phyloP scores from a whole-genome alignment of 2,113 vertebrate species.

The Tragelaphus buxtoni region DNA sequence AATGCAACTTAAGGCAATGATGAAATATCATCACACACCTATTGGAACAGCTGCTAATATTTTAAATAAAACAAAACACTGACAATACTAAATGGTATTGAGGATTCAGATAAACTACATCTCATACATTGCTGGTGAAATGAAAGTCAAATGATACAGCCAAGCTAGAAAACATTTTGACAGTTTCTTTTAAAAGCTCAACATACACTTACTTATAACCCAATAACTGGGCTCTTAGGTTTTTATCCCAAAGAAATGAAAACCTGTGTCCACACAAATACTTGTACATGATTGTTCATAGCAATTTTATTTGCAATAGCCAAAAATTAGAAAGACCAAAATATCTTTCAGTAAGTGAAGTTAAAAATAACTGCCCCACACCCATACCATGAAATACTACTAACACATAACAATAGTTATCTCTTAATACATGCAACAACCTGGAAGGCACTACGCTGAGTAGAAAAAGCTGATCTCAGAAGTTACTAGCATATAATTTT shows the following conservation, averaged over 20 bases:
- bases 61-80: background rate
- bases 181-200: background rate
- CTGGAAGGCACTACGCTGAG: background rate
- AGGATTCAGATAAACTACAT: background rate
- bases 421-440: background rate
- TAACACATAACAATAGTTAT: background rate
- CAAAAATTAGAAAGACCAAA: background rate
- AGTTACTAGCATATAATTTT: background rate
- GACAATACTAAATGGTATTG: background rate
- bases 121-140: background rate
- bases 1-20: background rate
- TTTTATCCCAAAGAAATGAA: background rate
- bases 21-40: background rate
- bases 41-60: background rate
- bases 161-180: background rate
- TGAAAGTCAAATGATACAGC: background rate
- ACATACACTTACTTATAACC: background rate
- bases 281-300: background rate
- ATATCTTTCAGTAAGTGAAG: background rate
- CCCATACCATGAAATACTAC: background rate
- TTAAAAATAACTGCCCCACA: background rate
- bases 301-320: background rate
- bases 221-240: background rate
- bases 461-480: background rate
- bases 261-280: background rate